Evolutionary conservation across 2,888 invertebrate species (phyloP), one percentile per base, ranked within the genome.

Genomic region (Drosophila paramelanica): DNA sequence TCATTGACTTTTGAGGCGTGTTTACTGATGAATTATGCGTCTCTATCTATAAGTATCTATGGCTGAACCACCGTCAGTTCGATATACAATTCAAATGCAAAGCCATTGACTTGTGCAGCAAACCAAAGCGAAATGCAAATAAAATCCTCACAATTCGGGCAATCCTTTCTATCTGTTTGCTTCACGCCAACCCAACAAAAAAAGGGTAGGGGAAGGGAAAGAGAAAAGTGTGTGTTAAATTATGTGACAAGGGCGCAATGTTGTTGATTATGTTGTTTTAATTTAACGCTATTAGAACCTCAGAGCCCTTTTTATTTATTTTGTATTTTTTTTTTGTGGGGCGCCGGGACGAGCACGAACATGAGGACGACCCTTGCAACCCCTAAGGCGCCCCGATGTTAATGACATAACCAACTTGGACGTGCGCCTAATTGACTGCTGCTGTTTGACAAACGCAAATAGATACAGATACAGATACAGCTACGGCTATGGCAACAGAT

Each of bases 221-320:
- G 33, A 2, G n/a, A 36, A 46, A 27, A 53, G 39, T 61, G 70
- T 64, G 73, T 68, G 75, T 67, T 86, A 78, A 84, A 74, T 74
- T 88, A 86, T 89, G 85, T 87, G 85, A 84, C 89, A 89, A 67
- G 73, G 71, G 71, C 69, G 59, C 64, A 61, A 67, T 57, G 47
- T 68, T 81, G 81, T 88, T 88, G 81, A 77, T 89, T 79, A 79
- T 88, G 90, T 88, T 90, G 82, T 90, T 90, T 89, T 89, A 89
- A 90, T 90, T 90, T 90, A 89, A 90, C 89, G 85, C 90, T 85
- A 90, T 90, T 90, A 90, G 85, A 75, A 74, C 78, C 85, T 71
- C 62, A 62, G 61, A 47, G 62, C 73, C 83, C 85, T 53, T 75
- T 14, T 42, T 33, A 33, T 45, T 23, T 67, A 73, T 55, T 53